Evolutionary conservation across 2,888 invertebrate species (phyloP), one percentile per base, ranked within the genome.

Genomic region (Barypeithes pellucidus): DNA sequence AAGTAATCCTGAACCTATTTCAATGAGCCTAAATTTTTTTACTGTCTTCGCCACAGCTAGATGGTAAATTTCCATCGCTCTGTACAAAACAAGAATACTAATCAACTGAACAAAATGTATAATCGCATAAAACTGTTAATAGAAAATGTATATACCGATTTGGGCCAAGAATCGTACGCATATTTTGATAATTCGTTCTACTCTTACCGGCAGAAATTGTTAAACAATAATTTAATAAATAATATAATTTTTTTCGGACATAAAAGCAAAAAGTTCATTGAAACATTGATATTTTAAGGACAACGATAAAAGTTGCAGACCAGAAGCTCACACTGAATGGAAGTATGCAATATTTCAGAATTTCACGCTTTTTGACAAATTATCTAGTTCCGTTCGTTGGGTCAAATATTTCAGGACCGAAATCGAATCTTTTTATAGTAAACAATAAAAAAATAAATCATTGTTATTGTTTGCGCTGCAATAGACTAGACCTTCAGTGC

Each of bases 271-370:
- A 47, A 63, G 33, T 63, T 50, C 47, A 63, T 24, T 63, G 47
- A 50, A 63, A 47, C 50, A 45, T 63, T 63, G 50, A 47, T 50
- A 63, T 50, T 63, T 45, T 63, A 50, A 63, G 63, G 45, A 29
- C 62, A 47, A 63, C 33, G 5, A 18, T 50, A 63, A 50, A 63
- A 63, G 50, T 36, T 63, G 18, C 61, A 50, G 11, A n/a, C 50
- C 12, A 18, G 18, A 50, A 62, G n/a, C 14, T 14, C 11, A 20
- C 29, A 36, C 20, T 33, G 43, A 36, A 11, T 63, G 63, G 36
- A 63, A 63, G 36, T 50, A 45, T 18, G 63, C 36, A 63, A 62
- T 41, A 63, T 29, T 63, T 33, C 50, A 24, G n/a, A 50, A 24
- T 24, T 50, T 63, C 36, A 63, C 47, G 63, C 63, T 63, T 63